Conservation (phyloP, 2,888 invertebrate species). For the Sussaba pulchella region DNA sequence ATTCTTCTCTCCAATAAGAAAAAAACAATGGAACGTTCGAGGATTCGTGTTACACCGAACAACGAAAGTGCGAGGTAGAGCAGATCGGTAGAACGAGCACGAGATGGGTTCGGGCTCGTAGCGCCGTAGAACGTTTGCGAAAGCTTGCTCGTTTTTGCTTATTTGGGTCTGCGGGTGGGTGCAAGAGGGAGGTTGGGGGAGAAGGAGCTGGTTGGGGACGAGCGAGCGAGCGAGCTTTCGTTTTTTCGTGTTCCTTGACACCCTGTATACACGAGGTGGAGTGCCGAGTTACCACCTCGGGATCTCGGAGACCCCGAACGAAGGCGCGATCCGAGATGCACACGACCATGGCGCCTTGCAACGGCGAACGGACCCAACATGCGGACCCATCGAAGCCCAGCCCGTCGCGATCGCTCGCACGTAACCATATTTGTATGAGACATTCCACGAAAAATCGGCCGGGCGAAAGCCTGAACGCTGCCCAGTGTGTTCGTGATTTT, state of each 20-base stretch:
- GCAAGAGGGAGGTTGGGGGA: slow-evolving; percentile 27
- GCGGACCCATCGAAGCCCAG: too few relatives aligned
- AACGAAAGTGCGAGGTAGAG: slow-evolving; percentile 21
- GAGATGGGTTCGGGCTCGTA: slow-evolving; percentile 56
- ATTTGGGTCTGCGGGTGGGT: slow-evolving; percentile 60
- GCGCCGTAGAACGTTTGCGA: slow-evolving; percentile 53
- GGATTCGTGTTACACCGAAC: slow-evolving; percentile 4
- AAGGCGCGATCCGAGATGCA: slow-evolving; percentile 47
- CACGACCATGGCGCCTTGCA: slow-evolving; percentile 70
- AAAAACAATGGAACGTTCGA: not conserved
- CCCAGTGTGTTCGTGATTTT: too few relatives aligned
- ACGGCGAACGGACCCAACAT: slow-evolving; percentile 65
- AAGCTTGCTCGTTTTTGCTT: slow-evolving; percentile 49
- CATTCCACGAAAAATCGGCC: too few relatives aligned
- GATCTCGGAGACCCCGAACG: slow-evolving; percentile 64
- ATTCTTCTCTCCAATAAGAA: too few relatives aligned
- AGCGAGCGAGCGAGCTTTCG: slow-evolving; percentile 54
- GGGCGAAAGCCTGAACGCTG: too few relatives aligned
- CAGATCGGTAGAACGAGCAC: slow-evolving; percentile 15
- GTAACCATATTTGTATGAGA: too few relatives aligned
- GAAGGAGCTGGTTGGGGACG: slow-evolving; percentile 35
- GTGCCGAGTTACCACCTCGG: slow-evolving; percentile 71
- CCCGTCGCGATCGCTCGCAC: too few relatives aligned
- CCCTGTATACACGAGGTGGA: slow-evolving; percentile 65
- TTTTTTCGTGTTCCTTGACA: slow-evolving; percentile 67